Conservation (phyloP, 2,113 vertebrate species). For the Typhlomys cinereus region DNA sequence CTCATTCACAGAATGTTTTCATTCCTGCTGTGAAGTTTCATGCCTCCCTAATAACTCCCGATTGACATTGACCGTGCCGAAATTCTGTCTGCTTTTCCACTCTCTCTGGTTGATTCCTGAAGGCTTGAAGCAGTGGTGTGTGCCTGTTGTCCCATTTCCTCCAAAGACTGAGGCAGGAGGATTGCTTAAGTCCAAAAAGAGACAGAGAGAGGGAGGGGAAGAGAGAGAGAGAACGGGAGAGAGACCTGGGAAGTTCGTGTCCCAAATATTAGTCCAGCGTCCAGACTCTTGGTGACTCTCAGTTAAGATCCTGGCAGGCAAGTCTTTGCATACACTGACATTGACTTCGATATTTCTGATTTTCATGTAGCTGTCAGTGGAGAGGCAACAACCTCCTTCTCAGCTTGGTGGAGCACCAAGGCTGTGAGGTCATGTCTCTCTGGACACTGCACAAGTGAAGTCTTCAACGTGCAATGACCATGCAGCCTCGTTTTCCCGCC, state of each 20-base stretch:
- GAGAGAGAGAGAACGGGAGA: no score
- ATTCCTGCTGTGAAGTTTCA: background rate
- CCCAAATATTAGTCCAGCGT: conserved; percentile 51
- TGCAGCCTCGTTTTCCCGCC: no score
- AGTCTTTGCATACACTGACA: conserved; percentile 48
- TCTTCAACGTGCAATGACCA: no score
- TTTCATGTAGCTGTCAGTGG: background rate
- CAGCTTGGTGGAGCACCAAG: conserved; percentile 32
- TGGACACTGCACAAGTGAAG: no score
- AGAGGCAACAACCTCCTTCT: conserved; percentile 29
- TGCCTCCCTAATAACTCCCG: background rate
- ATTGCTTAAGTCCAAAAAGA: no score
- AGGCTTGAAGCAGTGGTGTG: background rate
- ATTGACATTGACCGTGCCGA: background rate
- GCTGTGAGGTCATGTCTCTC: conserved; percentile 63
- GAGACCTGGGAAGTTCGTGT: conserved; percentile 45
- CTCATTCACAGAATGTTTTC: background rate
- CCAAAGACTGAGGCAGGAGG: background rate
- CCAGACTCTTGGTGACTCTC: conserved; percentile 60
- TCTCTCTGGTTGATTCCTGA: background rate
- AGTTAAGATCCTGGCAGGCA: conserved; percentile 68
- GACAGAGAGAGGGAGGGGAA: fast-evolving
- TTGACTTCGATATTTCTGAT: conserved; percentile 55
- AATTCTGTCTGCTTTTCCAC: background rate
- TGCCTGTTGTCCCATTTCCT: background rate